Percentiles rank a stretch among this genome's conserved stretches.
Conservation (phyloP, 2,888 invertebrate species). For the Mamestra brassicae region DNA sequence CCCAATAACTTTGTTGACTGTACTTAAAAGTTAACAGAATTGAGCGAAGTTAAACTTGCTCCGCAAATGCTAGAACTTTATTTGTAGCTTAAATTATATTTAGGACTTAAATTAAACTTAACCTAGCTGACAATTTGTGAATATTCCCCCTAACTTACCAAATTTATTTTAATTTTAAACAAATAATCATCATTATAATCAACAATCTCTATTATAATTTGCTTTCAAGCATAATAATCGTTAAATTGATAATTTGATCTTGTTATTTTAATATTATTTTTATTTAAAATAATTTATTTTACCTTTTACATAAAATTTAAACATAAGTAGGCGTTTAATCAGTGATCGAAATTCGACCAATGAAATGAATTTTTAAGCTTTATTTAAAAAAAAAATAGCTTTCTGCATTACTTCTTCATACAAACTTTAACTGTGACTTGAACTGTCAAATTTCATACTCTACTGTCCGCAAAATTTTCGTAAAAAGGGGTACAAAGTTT, state of each 20-base stretch:
- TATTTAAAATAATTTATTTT: too few species aligned
- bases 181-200: neutral
- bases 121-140: neutral
- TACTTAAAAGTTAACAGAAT: neutral
- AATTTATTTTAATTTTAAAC: neutral
- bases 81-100: neutral
- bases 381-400: too few species aligned
- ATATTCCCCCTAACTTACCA: neutral
- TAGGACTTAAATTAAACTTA: neutral
- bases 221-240: neutral
- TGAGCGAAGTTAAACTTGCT: neutral
- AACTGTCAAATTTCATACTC: too few species aligned
- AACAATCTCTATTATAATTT: neutral
- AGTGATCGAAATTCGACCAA: too few species aligned
- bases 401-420: too few species aligned
- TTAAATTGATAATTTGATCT: neutral
- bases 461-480: too few species aligned
- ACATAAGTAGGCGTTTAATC: too few species aligned
- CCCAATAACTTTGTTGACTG: neutral
- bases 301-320: too few species aligned
- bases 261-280: too few species aligned
- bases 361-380: too few species aligned
- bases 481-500: too few species aligned
- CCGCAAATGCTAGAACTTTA: neutral
- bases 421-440: too few species aligned